Evolutionary conservation across 2,113 vertebrate species (phyloP).

Genomic region (Paratilapia polleni): DNA sequence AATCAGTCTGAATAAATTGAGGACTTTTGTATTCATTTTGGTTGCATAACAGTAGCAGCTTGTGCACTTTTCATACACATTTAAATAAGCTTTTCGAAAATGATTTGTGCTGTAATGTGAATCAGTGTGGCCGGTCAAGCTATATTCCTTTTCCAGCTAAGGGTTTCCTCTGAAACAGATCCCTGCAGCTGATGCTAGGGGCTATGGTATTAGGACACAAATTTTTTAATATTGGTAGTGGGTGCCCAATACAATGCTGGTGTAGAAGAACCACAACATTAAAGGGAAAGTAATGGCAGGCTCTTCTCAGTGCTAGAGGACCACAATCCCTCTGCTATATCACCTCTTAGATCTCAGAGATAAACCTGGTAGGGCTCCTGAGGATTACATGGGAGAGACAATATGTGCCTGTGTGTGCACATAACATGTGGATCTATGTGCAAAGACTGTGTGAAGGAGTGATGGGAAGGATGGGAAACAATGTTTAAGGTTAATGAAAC

Average conservation of each 20-base stretch:
- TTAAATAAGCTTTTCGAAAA: not conserved
- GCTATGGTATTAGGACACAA: not conserved
- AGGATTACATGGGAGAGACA: constrained; percentile 56
- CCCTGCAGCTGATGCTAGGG: constrained; percentile 20
- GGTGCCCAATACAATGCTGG: not conserved
- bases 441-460: constrained; percentile 8
- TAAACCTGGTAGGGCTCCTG: constrained; percentile 49
- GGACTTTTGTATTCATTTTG: not conserved
- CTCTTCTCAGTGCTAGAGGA: constrained; percentile 43
- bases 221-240: not conserved
- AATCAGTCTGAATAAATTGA: not conserved
- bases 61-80: not conserved
- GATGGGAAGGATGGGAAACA: constrained; percentile 10
- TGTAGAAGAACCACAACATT: constrained; percentile 24
- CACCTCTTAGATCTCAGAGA: constrained; percentile 61
- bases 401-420: constrained; percentile 32
- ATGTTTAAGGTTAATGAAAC: not conserved
- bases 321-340: constrained; percentile 64
- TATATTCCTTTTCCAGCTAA: not conserved
- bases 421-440: not conserved
- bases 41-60: not conserved
- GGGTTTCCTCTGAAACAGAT: not conserved
- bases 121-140: not conserved
- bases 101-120: not conserved
- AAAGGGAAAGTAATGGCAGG: constrained; percentile 28